Evolutionary conservation across 2,113 vertebrate species (phyloP).

Genomic region (Scartelaos histophorus): DNA sequence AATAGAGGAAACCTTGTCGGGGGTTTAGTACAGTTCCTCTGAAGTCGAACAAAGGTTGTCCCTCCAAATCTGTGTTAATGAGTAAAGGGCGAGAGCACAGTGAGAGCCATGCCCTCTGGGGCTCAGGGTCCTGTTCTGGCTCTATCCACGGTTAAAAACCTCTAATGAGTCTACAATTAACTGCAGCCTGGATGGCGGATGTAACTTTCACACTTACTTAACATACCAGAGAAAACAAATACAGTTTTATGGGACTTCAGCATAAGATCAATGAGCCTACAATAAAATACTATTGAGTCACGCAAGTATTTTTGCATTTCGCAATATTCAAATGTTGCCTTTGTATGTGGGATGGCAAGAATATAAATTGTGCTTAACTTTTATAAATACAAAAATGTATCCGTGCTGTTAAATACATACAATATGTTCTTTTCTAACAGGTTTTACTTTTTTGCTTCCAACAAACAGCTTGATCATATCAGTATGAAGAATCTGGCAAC

Average conservation of each 20-base stretch:
- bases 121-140: not conserved
- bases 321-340: not conserved
- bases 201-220: constrained; percentile 3
- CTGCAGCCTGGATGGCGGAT: not conserved
- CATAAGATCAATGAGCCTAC: not conserved
- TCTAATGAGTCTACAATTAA: constrained; percentile 1
- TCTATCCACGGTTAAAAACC: constrained; percentile 3
- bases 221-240: not conserved
- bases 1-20: constrained; percentile 69
- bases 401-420: not conserved
- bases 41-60: constrained; percentile 67
- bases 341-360: not conserved
- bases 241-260: not conserved
- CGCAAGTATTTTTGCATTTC: not conserved
- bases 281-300: not conserved
- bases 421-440: not conserved
- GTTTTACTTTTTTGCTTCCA: not conserved
- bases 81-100: constrained; percentile 43
- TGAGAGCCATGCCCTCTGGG: constrained; percentile 14
- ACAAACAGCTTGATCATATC: constrained; percentile 7
- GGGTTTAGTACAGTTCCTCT: constrained; percentile 59
- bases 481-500: not conserved
- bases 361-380: not conserved
- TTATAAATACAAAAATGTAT: not conserved
- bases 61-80: constrained; percentile 67